These are phyloP conservation scores for Siniperca knerii DNA, from an alignment of 2,113 vertebrate species.

Conservation along the genomic window DNA sequence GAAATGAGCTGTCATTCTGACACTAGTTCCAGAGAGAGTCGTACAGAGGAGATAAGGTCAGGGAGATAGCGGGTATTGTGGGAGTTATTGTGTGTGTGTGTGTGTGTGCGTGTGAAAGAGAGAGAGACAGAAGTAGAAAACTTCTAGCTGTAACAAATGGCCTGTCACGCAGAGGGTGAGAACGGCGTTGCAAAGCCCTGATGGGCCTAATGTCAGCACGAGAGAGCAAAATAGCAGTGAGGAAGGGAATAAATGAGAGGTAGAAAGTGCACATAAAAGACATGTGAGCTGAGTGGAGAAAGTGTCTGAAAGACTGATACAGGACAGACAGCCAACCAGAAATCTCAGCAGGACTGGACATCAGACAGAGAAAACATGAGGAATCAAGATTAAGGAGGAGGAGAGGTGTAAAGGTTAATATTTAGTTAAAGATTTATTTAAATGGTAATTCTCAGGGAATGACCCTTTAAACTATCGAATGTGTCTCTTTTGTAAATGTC, in stretches of 20 bases:
- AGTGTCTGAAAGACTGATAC: conserved; percentile 44
- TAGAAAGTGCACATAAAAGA: conserved; percentile 18
- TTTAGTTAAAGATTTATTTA: conserved; percentile 39
- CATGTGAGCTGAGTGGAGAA: conserved; percentile 3
- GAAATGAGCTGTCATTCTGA: conserved; percentile 61
- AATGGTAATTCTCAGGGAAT: background rate
- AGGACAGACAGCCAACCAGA: conserved; percentile 7
- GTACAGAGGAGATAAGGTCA: conserved; percentile 67
- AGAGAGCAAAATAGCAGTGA: conserved; percentile 13
- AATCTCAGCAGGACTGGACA: conserved; percentile 1
- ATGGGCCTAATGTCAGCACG: conserved; percentile 54
- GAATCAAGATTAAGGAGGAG: conserved; percentile 11
- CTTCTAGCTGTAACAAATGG: conserved; percentile 64
- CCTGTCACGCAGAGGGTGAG: conserved; percentile 48
- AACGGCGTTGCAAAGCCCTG: conserved; percentile 34
- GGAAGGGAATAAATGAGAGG: conserved; percentile 19
- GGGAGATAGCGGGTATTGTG: conserved; percentile 44
- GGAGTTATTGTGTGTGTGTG: conserved; percentile 35
- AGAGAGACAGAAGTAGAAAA: conserved; percentile 44
- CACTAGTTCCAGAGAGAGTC: conserved; percentile 53
- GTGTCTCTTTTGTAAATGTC: conserved; percentile 24
- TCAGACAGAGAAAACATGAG: conserved; percentile 5
- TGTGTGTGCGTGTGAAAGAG: background rate
- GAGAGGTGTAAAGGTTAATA: conserved; percentile 32
- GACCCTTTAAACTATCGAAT: conserved; percentile 6